Evolutionary conservation across 2,888 invertebrate species (phyloP), one percentile per base, ranked within the genome.

Genomic region (Atherix ibis): DNA sequence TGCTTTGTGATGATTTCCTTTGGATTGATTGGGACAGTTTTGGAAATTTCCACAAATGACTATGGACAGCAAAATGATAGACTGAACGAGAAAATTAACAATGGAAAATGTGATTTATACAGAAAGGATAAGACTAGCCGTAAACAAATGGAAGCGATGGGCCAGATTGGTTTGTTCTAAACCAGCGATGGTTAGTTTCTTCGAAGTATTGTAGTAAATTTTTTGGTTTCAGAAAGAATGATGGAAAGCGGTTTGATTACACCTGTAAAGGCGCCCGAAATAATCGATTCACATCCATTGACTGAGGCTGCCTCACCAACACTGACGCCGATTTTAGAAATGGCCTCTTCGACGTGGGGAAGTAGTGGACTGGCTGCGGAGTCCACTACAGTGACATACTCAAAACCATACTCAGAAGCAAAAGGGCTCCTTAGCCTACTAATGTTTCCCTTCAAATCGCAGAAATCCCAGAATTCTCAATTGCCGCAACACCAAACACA

Each of bases 1-100:
- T n/a, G n/a, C 22, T 22, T 31, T 5, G 10, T 25, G 9, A 26
- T 13, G 12, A 29, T 34, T 34, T 27, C 13, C 12, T 22, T 34
- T 15, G 3, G 12, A 22, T 13, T 17, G n/a, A n/a, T n/a, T n/a
- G n/a, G n/a, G 14, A 2, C 19, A 84, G 83, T 83, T 44, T 67
- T 87, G 62, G 87, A 87, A 64, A 73, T 87, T 32, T 76, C 82
- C 3, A 73, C 74, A 40, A 78, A 82, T 29, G 85, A 84, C 50
- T 76, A 82, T 51, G 85, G 83, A 43, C 62, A 60, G 33, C 60
- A 65, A 42, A 55, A 63, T 27, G 56, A 66, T 22, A 61, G 57
- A 35, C 56, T 82, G 37, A 65, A 72, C 17, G 58, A 65, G 14
- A 70, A 73, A 43, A 70, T 75, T 30, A 62, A 71, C 41, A 75